Base-by-base conservation (phyloP, 2,888 invertebrate genomes). In the Lasioglossum marginatum region DNA sequence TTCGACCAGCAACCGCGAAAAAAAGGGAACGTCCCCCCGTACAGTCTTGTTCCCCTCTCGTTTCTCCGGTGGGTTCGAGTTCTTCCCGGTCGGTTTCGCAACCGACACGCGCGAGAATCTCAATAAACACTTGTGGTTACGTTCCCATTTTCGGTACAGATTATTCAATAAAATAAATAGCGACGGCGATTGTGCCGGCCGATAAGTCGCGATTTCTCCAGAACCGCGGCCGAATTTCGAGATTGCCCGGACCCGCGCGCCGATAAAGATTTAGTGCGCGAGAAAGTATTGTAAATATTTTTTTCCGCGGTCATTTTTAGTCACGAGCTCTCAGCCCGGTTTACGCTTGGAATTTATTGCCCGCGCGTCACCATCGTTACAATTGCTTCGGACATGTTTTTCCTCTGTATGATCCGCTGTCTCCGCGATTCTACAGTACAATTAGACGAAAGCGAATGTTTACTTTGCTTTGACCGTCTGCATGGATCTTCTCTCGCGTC, bases 211-310 rank as follows among this genome's bases (percentile, higher is more conserved):
- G 43, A 77, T 68, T 77, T 82, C 76, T 77, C 57, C 34, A 73
- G 83, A 31, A 82, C n/a, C 27, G 37, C 37, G 52, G 34, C 8
- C 72, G 10, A 68, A 77, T 68, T 34, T 4, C 72, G 31, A 40
- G 70, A 77, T 82, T 77, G 77, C 66, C 70, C 3, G n/a, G 8
- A 16, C 34, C 31, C 63, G 63, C 16, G 16, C 19, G 27, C 12
- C 63, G 66, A 78, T 84, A 78, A 79, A 52, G 19, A 43, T 68
- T 68, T 27, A 74, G 10, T 45, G 34, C 34, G 16, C 27, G 45
- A n/a, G 45, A 77, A 77, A 80, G 80, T 57, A 57, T 57, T n/a
- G 57, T 84, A 80, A 85, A 85, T 85, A 84, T 85, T 85, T 84
- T 77, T 74, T 40, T 60, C 12, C 19, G 8, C 19, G 4, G 4